phyloP scores from a whole-genome alignment of 2,888 invertebrate genomes.

The Netelia melanura region DNA sequence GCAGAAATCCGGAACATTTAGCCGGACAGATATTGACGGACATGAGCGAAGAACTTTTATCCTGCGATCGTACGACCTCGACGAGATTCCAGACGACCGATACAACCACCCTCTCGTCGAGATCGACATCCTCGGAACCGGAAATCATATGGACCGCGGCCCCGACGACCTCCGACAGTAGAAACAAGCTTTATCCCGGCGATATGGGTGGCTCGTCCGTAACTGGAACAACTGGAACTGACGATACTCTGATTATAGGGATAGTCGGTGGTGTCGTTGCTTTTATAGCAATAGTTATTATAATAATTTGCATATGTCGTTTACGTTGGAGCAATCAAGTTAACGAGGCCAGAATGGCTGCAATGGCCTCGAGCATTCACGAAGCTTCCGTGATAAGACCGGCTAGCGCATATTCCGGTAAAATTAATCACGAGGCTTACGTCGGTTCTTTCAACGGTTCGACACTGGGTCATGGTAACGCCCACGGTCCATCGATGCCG shows the following conservation, averaged over 20 bases:
- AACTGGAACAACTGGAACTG: conserved; percentile 89
- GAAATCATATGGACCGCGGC: conserved; percentile 96
- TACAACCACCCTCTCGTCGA: conserved; percentile 85
- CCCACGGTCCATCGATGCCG: conserved; percentile 69
- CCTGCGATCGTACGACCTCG: conserved; percentile 89
- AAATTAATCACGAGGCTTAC: conserved; percentile 80
- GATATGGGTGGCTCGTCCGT: conserved; percentile 84
- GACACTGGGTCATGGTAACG: conserved; percentile 79
- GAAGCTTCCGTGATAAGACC: conserved; percentile 82
- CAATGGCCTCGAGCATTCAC: conserved; percentile 81
- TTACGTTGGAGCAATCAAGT: conserved; percentile 88
- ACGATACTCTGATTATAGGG: conserved; percentile 97
- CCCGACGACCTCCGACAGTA: conserved; percentile 88
- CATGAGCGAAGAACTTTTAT: conserved; percentile 92
- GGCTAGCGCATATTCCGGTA: conserved; percentile 81
- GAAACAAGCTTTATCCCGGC: conserved; percentile 86
- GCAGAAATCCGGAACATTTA: conserved; percentile 90
- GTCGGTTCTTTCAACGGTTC: conserved; percentile 80
- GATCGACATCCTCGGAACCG: conserved; percentile 89
- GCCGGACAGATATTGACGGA: conserved; percentile 90
- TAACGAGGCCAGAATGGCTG: conserved; percentile 80
- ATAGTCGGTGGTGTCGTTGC: conserved; percentile 97
- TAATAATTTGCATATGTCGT: conserved; percentile 95
- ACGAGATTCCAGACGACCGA: conserved; percentile 85
- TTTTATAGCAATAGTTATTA: conserved; percentile 94